Percentiles rank a stretch among this genome's conserved stretches.
Conservation (phyloP, 2,113 vertebrate genomes). For the Zosterops lateralis region DNA sequence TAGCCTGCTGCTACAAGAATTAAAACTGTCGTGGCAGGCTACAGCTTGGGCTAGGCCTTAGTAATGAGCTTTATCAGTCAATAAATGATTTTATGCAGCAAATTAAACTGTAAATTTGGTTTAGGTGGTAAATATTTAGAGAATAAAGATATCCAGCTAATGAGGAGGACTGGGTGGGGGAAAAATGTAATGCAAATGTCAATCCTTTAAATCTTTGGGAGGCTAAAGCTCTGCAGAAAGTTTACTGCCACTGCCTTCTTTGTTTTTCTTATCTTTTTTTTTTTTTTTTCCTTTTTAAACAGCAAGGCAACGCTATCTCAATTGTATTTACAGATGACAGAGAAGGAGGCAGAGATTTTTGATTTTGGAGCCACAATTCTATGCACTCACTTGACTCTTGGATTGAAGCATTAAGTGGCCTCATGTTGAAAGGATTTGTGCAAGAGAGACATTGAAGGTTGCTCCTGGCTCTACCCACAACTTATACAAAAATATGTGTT, state of each 20-base stretch:
- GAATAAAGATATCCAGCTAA: constrained; percentile 83
- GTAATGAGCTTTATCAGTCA: constrained; percentile 92
- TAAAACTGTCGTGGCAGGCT: constrained; percentile 81
- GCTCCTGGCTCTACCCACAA: neutral
- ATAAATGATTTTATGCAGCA: constrained; percentile 87
- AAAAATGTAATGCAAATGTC: constrained; percentile 74
- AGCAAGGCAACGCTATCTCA: constrained; percentile 37
- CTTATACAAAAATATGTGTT: neutral
- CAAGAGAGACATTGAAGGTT: rapidly evolving
- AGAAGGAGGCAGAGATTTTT: neutral
- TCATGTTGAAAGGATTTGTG: neutral
- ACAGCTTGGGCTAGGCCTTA: constrained; percentile 77
- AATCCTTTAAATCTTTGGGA: constrained; percentile 77
- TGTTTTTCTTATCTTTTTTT: neutral
- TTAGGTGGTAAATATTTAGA: constrained; percentile 87
- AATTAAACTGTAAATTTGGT: constrained; percentile 87
- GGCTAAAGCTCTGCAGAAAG: constrained; percentile 57
- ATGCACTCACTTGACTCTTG: rapidly evolving
- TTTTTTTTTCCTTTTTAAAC: constrained; percentile 13
- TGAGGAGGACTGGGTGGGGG: constrained; percentile 70
- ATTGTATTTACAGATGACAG: constrained; percentile 35
- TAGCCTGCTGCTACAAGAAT: constrained; percentile 91
- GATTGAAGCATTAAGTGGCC: neutral
- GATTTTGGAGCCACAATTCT: neutral
- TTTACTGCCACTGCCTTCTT: constrained; percentile 50